Evolutionary conservation across 2,888 invertebrate species (phyloP).

Genomic region (Sthenelais limicola): DNA sequence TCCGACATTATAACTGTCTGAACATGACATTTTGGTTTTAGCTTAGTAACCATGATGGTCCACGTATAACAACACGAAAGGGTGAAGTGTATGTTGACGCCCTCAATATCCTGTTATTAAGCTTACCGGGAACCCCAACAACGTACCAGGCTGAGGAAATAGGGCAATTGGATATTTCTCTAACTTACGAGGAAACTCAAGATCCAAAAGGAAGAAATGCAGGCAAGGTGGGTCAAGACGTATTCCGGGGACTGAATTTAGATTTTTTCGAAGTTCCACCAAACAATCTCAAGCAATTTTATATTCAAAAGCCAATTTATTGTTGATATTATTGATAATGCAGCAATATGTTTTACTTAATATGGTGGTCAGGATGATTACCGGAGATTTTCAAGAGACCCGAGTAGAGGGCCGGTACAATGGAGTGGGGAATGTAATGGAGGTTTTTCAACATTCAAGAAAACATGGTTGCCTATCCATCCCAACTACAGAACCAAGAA

Average conservation of each 20-base stretch:
- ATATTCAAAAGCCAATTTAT: no score
- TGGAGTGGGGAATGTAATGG: constrained; percentile 64
- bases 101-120: constrained; percentile 85
- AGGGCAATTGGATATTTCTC: constrained; percentile 79
- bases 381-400: constrained; percentile 53
- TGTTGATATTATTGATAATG: not conserved
- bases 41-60: constrained; percentile 66
- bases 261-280: no score
- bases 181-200: constrained; percentile 58
- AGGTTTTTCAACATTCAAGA: constrained; percentile 61
- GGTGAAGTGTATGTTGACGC: constrained; percentile 79
- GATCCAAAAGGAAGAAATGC: constrained; percentile 60
- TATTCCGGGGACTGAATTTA: no score
- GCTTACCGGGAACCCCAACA: constrained; percentile 85
- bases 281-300: no score
- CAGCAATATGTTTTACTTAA: not conserved
- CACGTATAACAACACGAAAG: constrained; percentile 75
- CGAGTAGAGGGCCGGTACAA: constrained; percentile 70
- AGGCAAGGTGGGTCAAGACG: no score
- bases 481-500: constrained; percentile 55
- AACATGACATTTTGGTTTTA: constrained; percentile 45
- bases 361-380: not conserved
- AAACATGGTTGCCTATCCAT: constrained; percentile 64
- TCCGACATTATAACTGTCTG: no score
- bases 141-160: constrained; percentile 94